Evolutionary conservation across 2,113 vertebrate genomes (phyloP).

Genomic region (Leptobrachium leishanense): DNA sequence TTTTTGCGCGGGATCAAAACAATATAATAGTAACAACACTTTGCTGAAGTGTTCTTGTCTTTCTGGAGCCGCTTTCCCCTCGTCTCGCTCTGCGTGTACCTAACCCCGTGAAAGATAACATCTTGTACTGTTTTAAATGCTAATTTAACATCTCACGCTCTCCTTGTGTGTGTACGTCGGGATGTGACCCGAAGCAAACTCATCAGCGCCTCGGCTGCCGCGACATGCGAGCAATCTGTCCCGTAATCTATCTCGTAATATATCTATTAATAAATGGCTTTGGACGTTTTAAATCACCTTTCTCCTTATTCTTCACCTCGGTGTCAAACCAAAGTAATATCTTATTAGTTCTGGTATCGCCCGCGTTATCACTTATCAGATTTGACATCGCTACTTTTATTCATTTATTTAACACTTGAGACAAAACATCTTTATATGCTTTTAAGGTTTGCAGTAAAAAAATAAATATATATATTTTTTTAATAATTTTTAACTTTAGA

Average conservation of each 20-base stretch:
- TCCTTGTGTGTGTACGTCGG: neutral
- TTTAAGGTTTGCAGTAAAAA: too few relatives aligned
- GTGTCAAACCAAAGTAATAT: neutral
- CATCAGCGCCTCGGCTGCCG: neutral
- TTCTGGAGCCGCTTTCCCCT: too few relatives aligned
- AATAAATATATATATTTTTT: too few relatives aligned
- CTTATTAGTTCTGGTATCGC: neutral
- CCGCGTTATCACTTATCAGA: neutral
- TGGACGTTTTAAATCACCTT: neutral
- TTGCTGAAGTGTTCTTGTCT: too few relatives aligned
- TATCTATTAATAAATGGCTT: neutral
- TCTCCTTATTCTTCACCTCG: neutral
- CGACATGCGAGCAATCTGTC: neutral
- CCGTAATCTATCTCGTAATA: neutral
- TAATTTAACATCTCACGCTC: neutral
- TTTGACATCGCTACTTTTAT: too few relatives aligned
- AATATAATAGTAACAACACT: too few relatives aligned
- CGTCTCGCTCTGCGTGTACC: neutral
- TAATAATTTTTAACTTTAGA: too few relatives aligned
- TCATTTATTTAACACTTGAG: too few relatives aligned
- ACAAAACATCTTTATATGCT: too few relatives aligned
- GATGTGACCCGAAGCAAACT: neutral
- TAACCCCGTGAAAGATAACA: neutral
- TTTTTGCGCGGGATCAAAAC: too few relatives aligned
- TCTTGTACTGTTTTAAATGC: neutral